Evolutionary conservation across 1,140 invertebrate species (phyloP).

Genomic region (Zaprionus lachaisei): DNA sequence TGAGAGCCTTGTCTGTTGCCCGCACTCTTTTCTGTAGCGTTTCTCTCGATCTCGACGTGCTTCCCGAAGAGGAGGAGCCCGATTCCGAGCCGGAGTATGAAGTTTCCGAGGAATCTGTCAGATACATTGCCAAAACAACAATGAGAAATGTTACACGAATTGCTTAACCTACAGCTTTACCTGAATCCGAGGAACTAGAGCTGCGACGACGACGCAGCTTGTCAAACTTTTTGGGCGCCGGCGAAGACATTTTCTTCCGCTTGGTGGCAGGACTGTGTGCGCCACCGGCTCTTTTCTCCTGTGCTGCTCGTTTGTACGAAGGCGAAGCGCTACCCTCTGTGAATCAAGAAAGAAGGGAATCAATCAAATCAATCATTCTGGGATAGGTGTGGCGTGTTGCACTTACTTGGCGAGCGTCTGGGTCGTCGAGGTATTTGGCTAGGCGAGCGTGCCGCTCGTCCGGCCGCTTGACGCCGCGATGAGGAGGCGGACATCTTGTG

Average conservation of each 20-base stretch:
- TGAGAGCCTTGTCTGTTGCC: conserved; percentile 79
- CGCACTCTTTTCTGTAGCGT: conserved; percentile 78
- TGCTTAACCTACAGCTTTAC: conserved; percentile 57
- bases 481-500: conserved; percentile 62
- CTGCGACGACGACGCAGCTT: conserved; percentile 65
- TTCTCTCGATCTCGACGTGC: conserved; percentile 84
- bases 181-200: conserved; percentile 85
- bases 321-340: conserved; percentile 63
- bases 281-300: conserved; percentile 57
- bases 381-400: no score
- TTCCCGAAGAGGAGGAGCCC: conserved; percentile 86
- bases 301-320: conserved; percentile 64
- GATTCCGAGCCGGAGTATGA: conserved; percentile 85
- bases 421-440: conserved; percentile 69
- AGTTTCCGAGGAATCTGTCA: conserved; percentile 85
- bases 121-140: background rate
- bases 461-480: conserved; percentile 55
- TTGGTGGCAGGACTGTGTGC: conserved; percentile 71
- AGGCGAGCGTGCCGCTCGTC: conserved; percentile 60
- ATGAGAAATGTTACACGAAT: background rate
- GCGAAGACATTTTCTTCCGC: conserved; percentile 64
- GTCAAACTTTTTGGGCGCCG: conserved; percentile 64
- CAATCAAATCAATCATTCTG: background rate
- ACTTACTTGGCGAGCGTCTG: conserved; percentile 71
- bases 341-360: background rate